Evolutionary conservation across 2,888 invertebrate species (phyloP), one percentile per base, ranked within the genome.

Genomic region (Drosophila vallismaia): DNA sequence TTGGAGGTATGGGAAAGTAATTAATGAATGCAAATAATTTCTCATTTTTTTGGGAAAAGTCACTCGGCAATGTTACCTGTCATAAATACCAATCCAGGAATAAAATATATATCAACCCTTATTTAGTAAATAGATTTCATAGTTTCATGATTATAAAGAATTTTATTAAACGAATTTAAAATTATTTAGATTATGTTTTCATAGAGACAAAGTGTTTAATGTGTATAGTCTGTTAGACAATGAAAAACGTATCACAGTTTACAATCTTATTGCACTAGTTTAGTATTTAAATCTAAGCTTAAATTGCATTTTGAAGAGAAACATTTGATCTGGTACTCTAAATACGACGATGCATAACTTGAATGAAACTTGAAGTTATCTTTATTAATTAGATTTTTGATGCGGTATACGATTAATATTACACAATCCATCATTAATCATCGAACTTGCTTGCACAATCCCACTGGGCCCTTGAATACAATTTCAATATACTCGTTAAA

Each of bases 161-260:
- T 70, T 88, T 63, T 85, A 86, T 88, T 88, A 83, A 82, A 88
- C 83, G 75, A 86, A 4, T 63, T 75, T 75, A 68, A 74, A 86
- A 86, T 79, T 86, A 76, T 66, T 75, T 71, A 79, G 72, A 75
- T 82, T 85, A 54, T 70, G 68, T 64, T 71, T 71, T 79, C 71
- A 64, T 75, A 77, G 74, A 74, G 79, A 82, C 71, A 49, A 76
- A 59, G 71, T 63, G 28, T 67, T 74, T 66, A 77, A 19, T 19
- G 66, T 73, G 75, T 79, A 58, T 76, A 86, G 83, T 75, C 75
- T 87, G 79, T 75, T 76, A 87, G 82, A 88, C 79, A 85, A 88
- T 87, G 86, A 76, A 87, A 88, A 87, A 77, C 82, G 71, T 86
- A 86, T 86, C 86, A 86, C 86, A 86, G 86, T 76, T 89, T 86